These are phyloP conservation scores for Eupithecia abbreviata DNA, from an alignment of 2,888 invertebrate genomes.

Conservation along the genomic window DNA sequence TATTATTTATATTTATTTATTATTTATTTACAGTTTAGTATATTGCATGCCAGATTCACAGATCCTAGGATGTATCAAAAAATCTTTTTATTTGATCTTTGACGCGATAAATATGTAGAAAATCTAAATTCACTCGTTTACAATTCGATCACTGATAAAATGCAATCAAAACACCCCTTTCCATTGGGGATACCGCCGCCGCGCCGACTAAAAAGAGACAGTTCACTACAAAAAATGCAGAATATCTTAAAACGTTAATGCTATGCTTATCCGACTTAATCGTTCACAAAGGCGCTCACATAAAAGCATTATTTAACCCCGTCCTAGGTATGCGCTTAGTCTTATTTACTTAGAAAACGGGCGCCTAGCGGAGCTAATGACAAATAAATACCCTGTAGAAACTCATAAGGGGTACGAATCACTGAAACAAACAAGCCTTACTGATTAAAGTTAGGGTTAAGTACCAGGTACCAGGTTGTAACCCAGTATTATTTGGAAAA, in stretches of 20 bases:
- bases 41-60: background rate
- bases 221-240: constrained; percentile 2
- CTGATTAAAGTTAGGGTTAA: background rate
- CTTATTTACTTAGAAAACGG: constrained; percentile 15
- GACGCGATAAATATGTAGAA: background rate
- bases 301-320: constrained; percentile 62
- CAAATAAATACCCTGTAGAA: background rate
- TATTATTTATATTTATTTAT: too few relatives aligned
- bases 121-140: background rate
- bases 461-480: too few relatives aligned
- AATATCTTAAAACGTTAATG: constrained; percentile 14
- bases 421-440: background rate
- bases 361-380: background rate
- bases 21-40: too few relatives aligned
- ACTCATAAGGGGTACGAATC: background rate
- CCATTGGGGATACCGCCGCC: background rate
- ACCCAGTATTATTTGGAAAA: too few relatives aligned
- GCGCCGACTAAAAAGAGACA: background rate
- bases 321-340: constrained; percentile 49
- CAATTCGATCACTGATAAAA: background rate
- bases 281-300: constrained; percentile 46
- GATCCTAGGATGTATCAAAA: background rate
- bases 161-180: background rate
- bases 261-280: constrained; percentile 41
- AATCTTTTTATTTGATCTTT: background rate